Percentiles rank a stretch among this genome's conserved stretches.
Evolutionary conservation across 2,797 vertebrate species (phyloP).

Genomic region (Xenopus petersii): DNA sequence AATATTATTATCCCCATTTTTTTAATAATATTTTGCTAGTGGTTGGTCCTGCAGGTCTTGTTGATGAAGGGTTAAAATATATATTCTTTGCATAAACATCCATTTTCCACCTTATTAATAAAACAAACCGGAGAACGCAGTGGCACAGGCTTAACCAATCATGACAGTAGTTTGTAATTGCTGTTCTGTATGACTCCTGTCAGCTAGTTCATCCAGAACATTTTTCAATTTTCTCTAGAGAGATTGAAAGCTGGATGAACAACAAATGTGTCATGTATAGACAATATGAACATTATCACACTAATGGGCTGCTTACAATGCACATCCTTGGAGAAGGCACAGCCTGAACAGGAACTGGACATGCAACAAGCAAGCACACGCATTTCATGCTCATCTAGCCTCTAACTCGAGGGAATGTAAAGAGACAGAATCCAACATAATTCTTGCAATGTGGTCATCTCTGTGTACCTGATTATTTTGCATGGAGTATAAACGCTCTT

Average conservation of each 20-base stretch:
- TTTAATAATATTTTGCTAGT: too few species aligned
- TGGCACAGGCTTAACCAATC: constrained; percentile 33
- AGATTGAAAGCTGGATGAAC: constrained; percentile 40
- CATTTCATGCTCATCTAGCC: too few species aligned
- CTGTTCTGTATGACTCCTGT: constrained; percentile 40
- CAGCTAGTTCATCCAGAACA: constrained; percentile 39
- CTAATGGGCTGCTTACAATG: constrained; percentile 28
- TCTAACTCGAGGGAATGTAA: too few species aligned
- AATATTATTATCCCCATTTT: too few species aligned
- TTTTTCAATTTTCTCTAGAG: constrained; percentile 41
- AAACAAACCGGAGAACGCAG: constrained; percentile 25
- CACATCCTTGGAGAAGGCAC: constrained; percentile 12
- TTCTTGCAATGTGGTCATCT: too few species aligned
- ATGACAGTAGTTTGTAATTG: constrained; percentile 24
- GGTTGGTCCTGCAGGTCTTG: too few species aligned
- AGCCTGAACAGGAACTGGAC: not conserved
- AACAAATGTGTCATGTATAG: constrained; percentile 45
- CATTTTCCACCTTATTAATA: constrained; percentile 28
- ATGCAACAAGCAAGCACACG: too few species aligned
- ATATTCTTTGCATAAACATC: not conserved
- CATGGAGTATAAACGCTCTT: too few species aligned
- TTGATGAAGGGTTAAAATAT: not conserved
- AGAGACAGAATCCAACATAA: too few species aligned
- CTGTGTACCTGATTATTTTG: too few species aligned
- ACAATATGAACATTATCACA: constrained; percentile 38